phyloP scores from a whole-genome alignment of 2,797 vertebrate species.

The Spatula versicolor region DNA sequence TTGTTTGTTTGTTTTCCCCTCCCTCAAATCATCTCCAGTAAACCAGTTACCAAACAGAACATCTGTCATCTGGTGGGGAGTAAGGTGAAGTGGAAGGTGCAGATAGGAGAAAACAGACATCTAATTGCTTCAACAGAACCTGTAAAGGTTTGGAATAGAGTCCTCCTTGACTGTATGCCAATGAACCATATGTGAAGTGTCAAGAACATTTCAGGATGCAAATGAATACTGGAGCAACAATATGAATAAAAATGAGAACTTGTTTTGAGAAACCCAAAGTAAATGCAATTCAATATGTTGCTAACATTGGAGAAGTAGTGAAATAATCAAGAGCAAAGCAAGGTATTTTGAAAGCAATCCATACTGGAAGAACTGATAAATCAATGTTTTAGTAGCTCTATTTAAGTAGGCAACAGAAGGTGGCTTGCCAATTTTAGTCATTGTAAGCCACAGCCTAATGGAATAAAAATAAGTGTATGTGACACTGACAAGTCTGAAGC shows the following conservation, averaged over 20 bases:
- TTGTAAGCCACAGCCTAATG: background rate
- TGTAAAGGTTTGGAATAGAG: background rate
- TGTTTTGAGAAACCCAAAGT: background rate
- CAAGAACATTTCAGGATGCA: background rate
- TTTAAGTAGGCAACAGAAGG: background rate
- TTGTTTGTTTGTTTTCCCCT: too few species aligned
- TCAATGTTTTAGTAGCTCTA: background rate
- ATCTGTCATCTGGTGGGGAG: background rate
- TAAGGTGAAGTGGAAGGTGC: background rate
- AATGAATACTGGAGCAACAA: background rate
- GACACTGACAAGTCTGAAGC: background rate
- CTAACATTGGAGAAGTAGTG: background rate
- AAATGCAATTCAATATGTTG: background rate
- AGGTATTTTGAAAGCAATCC: background rate
- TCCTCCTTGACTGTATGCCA: background rate
- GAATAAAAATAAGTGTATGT: fast-evolving
- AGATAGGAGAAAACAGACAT: background rate
- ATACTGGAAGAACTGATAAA: background rate
- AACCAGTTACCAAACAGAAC: background rate
- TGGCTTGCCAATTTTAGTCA: background rate
- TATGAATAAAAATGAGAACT: conserved; percentile 9
- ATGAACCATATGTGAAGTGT: background rate
- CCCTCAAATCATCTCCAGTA: background rate
- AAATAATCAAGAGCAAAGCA: background rate
- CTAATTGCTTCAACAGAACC: background rate